phyloP scores from a whole-genome alignment of 2,797 vertebrate species.

The Semotilus atromaculatus region DNA sequence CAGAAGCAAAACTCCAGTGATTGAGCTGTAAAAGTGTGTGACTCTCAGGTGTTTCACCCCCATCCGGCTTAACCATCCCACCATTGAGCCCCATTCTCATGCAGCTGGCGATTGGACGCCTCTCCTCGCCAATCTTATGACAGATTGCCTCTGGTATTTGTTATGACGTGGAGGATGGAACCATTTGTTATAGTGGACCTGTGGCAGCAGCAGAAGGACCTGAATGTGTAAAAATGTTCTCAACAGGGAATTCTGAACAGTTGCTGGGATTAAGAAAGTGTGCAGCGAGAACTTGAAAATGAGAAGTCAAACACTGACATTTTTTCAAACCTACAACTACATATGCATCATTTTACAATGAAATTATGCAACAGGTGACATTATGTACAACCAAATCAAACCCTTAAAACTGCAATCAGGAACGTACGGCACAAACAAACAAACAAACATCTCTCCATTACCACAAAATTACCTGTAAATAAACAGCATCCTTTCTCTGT shows the following conservation, averaged over 20 bases:
- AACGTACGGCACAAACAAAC: not conserved
- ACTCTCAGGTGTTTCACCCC: slow-evolving; percentile 26
- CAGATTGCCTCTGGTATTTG: slow-evolving; percentile 79
- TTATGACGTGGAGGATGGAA: slow-evolving; percentile 81
- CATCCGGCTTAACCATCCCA: not conserved
- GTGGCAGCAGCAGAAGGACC: slow-evolving; percentile 77
- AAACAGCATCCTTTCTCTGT: slow-evolving; percentile 69
- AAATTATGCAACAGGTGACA: not conserved
- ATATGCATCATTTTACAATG: not conserved
- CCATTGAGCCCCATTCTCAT: slow-evolving; percentile 50
- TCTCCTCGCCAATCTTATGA: slow-evolving; percentile 70
- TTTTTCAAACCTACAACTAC: not conserved
- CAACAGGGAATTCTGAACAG: slow-evolving; percentile 80
- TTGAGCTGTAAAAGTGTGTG: slow-evolving; percentile 22
- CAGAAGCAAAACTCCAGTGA: slow-evolving; percentile 15
- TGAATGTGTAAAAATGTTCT: slow-evolving; percentile 76
- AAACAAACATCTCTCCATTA: not conserved
- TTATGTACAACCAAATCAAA: not conserved
- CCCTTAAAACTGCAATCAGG: not conserved
- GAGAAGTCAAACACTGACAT: not conserved
- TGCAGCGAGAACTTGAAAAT: not conserved
- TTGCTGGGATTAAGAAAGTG: slow-evolving; percentile 47
- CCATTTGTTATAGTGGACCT: slow-evolving; percentile 79
- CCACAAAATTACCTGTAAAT: slow-evolving; percentile 60
- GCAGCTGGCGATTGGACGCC: slow-evolving; percentile 53